Evolutionary conservation across 2,797 vertebrate species (phyloP).

Genomic region (Toxotes lorentzi): DNA sequence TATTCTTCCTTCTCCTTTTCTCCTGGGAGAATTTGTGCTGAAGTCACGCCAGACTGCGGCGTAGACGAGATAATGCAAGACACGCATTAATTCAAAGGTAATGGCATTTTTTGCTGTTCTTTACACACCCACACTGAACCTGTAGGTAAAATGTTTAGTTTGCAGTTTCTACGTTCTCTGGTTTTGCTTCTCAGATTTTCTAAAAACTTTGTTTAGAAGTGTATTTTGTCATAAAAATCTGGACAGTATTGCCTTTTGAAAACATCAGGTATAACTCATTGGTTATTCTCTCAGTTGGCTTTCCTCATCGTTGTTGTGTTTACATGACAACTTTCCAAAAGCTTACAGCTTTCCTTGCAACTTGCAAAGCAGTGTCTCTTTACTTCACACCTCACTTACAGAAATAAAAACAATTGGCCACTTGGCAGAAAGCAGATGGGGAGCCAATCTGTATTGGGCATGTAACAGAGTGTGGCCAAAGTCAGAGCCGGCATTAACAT

Average conservation of each 20-base stretch:
- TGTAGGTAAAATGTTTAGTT: neutral
- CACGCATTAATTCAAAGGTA: slow-evolving; percentile 50
- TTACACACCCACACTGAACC: slow-evolving; percentile 25
- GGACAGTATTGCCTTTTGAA: slow-evolving; percentile 10
- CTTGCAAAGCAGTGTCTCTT: slow-evolving; percentile 1
- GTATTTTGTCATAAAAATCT: slow-evolving; percentile 6
- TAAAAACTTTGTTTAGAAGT: neutral
- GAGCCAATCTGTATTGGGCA: slow-evolving; percentile 10
- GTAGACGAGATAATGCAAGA: slow-evolving; percentile 44
- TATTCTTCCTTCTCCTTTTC: slow-evolving; percentile 35
- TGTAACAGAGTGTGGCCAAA: no score
- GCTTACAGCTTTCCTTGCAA: neutral
- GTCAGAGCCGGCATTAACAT: no score
- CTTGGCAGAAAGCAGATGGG: slow-evolving; percentile 14
- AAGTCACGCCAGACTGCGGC: slow-evolving; percentile 36
- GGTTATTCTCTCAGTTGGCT: slow-evolving; percentile 7
- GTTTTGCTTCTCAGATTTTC: neutral
- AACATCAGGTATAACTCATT: neutral
- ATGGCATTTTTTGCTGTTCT: slow-evolving; percentile 18
- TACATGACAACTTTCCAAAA: slow-evolving; percentile 7
- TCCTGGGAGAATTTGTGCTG: slow-evolving; percentile 55
- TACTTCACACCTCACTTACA: slow-evolving; percentile 3
- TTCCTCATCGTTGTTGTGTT: slow-evolving; percentile 14
- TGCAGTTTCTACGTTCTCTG: neutral
- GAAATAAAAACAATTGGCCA: slow-evolving; percentile 26